phyloP scores from a whole-genome alignment of 1,140 invertebrate genomes.

The Drosophila novamexicana region DNA sequence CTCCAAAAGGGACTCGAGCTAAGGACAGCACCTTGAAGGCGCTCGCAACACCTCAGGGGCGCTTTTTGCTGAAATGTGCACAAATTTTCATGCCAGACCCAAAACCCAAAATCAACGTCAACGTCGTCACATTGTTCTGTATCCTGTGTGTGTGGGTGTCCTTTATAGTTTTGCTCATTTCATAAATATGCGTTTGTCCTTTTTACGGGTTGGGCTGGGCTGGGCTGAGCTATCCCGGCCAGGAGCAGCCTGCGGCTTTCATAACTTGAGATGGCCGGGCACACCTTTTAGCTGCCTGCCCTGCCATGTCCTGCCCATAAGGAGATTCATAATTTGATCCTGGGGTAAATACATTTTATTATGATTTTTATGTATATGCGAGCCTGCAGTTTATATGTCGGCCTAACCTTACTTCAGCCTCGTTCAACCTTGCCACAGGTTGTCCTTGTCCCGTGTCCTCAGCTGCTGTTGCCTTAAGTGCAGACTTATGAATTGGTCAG shows the following conservation, averaged over 20 bases:
- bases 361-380: constrained; percentile 78
- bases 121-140: constrained; percentile 71
- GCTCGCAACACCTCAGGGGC: constrained; percentile 70
- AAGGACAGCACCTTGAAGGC: constrained; percentile 66
- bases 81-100: constrained; percentile 73
- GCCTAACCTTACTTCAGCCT: constrained; percentile 14
- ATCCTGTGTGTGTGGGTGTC: constrained; percentile 45
- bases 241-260: constrained; percentile 68
- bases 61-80: constrained; percentile 79
- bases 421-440: constrained; percentile 74
- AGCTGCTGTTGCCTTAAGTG: constrained; percentile 53
- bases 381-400: constrained; percentile 62
- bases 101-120: constrained; percentile 68
- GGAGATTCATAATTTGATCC: constrained; percentile 84
- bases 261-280: constrained; percentile 64
- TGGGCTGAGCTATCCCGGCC: not conserved
- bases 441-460: constrained; percentile 51
- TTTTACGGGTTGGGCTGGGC: constrained; percentile 48
- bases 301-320: constrained; percentile 57
- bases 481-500: constrained; percentile 76
- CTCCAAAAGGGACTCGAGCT: constrained; percentile 58
- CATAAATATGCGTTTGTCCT: constrained; percentile 82
- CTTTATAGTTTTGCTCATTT: constrained; percentile 80
- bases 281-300: constrained; percentile 69
- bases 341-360: constrained; percentile 84